These are phyloP conservation scores for Rhamnusium bicolor DNA, from an alignment of 2,888 invertebrate genomes.

Conservation along the genomic window DNA sequence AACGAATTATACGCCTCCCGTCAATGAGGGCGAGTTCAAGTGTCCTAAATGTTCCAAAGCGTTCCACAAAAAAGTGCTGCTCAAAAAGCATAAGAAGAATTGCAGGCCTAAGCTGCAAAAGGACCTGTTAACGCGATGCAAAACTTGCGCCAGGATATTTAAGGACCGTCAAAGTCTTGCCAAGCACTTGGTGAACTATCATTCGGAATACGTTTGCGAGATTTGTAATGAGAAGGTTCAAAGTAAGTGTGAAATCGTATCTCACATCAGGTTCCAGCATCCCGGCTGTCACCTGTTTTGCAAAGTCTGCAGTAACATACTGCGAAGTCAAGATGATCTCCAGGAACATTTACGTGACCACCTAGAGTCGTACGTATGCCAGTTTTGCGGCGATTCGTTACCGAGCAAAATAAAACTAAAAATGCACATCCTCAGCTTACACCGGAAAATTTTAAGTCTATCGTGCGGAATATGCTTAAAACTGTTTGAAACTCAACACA, in stretches of 20 bases:
- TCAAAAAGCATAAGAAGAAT: conserved; percentile 76
- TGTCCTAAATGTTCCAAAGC: conserved; percentile 75
- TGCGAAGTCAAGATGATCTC: conserved; percentile 73
- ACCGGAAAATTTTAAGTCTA: conserved; percentile 74
- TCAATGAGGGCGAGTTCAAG: conserved; percentile 72
- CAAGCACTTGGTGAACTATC: conserved; percentile 74
- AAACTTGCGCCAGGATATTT: conserved; percentile 75
- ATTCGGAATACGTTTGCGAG: conserved; percentile 73
- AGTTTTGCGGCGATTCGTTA: conserved; percentile 75
- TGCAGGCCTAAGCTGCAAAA: conserved; percentile 72
- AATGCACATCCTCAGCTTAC: conserved; percentile 75
- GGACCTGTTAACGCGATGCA: conserved; percentile 74
- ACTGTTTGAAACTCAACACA: conserved; percentile 74
- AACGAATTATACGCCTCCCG: conserved; percentile 69
- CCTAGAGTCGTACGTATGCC: conserved; percentile 73
- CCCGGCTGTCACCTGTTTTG: conserved; percentile 73
- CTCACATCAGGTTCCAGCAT: conserved; percentile 71
- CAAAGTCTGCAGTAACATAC: conserved; percentile 72
- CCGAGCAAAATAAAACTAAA: conserved; percentile 75
- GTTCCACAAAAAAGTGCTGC: conserved; percentile 74
- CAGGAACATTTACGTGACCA: conserved; percentile 73
- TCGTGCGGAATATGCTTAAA: conserved; percentile 76
- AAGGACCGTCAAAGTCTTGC: conserved; percentile 74
- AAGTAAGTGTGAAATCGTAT: conserved; percentile 71
- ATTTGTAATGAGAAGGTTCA: conserved; percentile 73